phyloP scores from a whole-genome alignment of 1,140 invertebrate species.

The Antheraea pernyi region DNA sequence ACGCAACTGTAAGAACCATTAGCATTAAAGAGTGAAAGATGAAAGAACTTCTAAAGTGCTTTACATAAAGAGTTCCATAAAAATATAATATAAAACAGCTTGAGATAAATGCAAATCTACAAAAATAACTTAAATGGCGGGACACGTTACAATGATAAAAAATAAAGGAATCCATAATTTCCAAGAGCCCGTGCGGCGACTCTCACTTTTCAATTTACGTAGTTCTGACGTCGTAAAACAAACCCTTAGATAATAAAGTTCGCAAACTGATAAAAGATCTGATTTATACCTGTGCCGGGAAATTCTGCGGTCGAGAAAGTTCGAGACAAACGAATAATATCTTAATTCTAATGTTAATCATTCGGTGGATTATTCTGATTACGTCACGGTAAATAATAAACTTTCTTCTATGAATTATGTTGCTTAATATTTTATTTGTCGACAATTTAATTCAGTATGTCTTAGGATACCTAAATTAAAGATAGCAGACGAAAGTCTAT shows the following conservation, averaged over 20 bases:
- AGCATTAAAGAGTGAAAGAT: too few species aligned
- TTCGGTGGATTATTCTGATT: constrained; percentile 28
- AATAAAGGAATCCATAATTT: not conserved
- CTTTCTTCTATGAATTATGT: constrained; percentile 6
- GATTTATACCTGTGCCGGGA: constrained; percentile 32
- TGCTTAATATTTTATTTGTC: not conserved
- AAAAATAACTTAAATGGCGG: too few species aligned
- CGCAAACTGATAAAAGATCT: constrained; percentile 34
- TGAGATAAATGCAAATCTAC: too few species aligned
- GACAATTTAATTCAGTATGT: not conserved
- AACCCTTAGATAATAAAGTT: constrained; percentile 29
- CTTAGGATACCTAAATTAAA: not conserved
- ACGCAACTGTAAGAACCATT: too few species aligned
- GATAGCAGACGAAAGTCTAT: too few species aligned
- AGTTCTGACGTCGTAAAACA: constrained; percentile 27
- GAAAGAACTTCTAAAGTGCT: too few species aligned
- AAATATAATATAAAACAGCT: too few species aligned
- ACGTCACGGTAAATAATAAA: constrained; percentile 14
- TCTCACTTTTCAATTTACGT: constrained; percentile 35
- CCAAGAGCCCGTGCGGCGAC: constrained; percentile 9
- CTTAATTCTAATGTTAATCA: constrained; percentile 21
- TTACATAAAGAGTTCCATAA: too few species aligned
- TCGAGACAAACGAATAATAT: constrained; percentile 17
- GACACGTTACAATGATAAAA: not conserved
- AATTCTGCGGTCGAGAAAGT: constrained; percentile 17